Percentiles rank a stretch among this genome's conserved stretches.
These are phyloP conservation scores for Engystomops pustulosus DNA, from an alignment of 2,113 vertebrate species.

Conservation along the genomic window DNA sequence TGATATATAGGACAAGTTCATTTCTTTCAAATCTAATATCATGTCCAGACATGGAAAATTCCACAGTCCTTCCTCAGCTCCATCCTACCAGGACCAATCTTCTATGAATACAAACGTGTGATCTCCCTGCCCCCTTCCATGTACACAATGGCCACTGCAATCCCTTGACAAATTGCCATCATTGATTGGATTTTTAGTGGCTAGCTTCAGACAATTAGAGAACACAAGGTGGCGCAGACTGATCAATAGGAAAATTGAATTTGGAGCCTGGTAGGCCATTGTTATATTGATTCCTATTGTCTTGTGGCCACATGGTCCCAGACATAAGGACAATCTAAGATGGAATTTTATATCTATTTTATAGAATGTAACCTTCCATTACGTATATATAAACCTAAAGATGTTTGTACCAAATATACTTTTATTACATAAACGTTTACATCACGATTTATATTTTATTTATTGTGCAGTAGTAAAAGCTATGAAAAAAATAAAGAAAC, in stretches of 20 bases:
- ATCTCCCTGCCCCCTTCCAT: background rate
- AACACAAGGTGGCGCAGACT: background rate
- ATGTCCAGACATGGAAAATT: background rate
- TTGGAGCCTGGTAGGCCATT: background rate
- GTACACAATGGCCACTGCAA: background rate
- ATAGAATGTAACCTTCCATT: background rate
- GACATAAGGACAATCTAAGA: background rate
- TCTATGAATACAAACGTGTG: background rate
- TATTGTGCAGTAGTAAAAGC: no score
- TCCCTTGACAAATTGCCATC: background rate
- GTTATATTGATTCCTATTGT: background rate
- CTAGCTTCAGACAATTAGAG: background rate
- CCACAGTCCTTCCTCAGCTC: background rate
- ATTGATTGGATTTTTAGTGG: background rate
- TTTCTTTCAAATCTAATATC: no score
- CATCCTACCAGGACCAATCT: background rate
- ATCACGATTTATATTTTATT: no score
- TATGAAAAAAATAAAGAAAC: no score
- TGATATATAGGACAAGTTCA: no score
- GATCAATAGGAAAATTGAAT: conserved; percentile 26
- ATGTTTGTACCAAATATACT: no score
- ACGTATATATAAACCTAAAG: no score
- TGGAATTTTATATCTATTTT: background rate
- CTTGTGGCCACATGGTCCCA: background rate
- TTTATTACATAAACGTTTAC: no score